Evolutionary conservation across 2,888 invertebrate genomes (phyloP).

Genomic region (Nipponacmea schrenckii): DNA sequence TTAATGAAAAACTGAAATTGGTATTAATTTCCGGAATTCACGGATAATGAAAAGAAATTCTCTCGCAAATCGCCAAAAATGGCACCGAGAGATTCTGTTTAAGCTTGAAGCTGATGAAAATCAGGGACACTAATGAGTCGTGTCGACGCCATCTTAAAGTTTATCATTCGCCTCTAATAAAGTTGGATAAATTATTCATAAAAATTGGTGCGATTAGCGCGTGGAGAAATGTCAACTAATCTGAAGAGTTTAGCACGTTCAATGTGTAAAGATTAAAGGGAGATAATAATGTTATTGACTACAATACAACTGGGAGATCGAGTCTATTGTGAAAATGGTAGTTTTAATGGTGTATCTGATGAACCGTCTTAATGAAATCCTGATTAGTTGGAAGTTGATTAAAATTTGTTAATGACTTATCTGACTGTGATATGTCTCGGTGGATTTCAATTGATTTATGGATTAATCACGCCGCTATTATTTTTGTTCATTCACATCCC

Average conservation of each 20-base stretch:
- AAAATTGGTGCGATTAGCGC: background rate
- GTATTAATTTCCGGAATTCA: slow-evolving; percentile 7
- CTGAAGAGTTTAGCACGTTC: slow-evolving; percentile 3
- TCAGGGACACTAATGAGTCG: too few relatives aligned
- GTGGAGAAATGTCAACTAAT: slow-evolving; percentile 2
- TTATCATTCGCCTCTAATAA: too few relatives aligned
- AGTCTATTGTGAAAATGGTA: too few relatives aligned
- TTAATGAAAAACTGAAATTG: slow-evolving; percentile 6
- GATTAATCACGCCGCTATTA: too few relatives aligned
- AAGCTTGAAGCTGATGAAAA: background rate
- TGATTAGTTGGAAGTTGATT: too few relatives aligned
- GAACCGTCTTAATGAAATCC: too few relatives aligned
- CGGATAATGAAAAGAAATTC: background rate
- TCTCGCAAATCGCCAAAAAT: background rate
- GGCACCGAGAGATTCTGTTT: background rate
- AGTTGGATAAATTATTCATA: background rate
- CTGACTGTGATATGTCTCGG: too few relatives aligned
- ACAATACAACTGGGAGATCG: slow-evolving; percentile 1
- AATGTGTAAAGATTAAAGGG: background rate
- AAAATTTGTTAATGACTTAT: too few relatives aligned
- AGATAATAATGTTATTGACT: background rate
- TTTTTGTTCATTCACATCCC: too few relatives aligned
- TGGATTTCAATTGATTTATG: too few relatives aligned
- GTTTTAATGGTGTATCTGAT: too few relatives aligned
- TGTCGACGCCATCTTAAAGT: too few relatives aligned